phyloP scores from a whole-genome alignment of 2,797 vertebrate species.

The Propithecus perrieri region DNA sequence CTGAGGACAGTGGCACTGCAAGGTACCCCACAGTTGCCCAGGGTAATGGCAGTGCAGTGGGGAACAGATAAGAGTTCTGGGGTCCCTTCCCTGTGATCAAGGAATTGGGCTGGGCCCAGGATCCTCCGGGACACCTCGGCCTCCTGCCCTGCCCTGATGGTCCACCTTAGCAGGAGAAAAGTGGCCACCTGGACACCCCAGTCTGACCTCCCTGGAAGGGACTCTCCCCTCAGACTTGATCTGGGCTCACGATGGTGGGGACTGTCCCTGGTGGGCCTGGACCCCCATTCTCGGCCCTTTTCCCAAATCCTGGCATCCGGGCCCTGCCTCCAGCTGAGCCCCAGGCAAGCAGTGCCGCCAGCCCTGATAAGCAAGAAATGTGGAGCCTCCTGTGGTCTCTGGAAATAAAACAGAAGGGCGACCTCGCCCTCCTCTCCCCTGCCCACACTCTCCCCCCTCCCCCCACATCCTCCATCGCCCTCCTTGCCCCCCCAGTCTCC shows the following conservation, averaged over 20 bases:
- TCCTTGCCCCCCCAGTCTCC: not conserved
- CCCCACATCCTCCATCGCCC: not conserved
- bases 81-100: not conserved
- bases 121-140: not conserved
- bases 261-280: not conserved
- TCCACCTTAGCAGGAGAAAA: not conserved
- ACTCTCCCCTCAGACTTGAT: not conserved
- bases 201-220: not conserved
- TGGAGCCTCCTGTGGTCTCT: not conserved
- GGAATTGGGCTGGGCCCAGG: not conserved
- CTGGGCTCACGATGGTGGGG: too few species aligned
- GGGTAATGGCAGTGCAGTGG: too few species aligned
- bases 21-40: not conserved
- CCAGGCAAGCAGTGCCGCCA: not conserved
- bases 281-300: accelerated
- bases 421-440: accelerated
- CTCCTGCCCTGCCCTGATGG: accelerated
- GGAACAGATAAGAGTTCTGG: too few species aligned
- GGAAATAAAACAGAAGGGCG: not conserved
- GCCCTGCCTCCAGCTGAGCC: not conserved
- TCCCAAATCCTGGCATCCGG: not conserved
- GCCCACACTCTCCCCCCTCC: accelerated
- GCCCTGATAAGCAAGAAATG: not conserved
- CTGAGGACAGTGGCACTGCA: not conserved
- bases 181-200: accelerated